A percentile compares a stretch with the other conserved stretches of the same genome.
phyloP scores from a whole-genome alignment of 2,797 vertebrate genomes.

The Mormyrops attenuatus region DNA sequence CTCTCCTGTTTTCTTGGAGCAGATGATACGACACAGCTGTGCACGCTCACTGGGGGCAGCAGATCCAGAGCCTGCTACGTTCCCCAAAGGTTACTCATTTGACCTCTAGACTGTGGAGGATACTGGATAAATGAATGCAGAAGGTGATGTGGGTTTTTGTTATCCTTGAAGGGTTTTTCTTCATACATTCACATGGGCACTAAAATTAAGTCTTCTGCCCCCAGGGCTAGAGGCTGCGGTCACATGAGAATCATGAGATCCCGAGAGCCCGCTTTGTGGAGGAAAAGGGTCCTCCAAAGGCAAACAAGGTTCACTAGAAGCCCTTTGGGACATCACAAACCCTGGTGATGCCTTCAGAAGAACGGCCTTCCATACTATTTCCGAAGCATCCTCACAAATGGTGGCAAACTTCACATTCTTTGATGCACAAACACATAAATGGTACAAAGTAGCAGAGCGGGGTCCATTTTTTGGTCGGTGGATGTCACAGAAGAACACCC shows the following conservation, averaged over 20 bases:
- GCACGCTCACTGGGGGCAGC: not conserved
- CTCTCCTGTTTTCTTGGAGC: not conserved
- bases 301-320: not conserved
- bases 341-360: not conserved
- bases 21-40: not conserved
- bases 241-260: slow-evolving; percentile 25
- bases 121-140: not conserved
- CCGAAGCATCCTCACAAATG: not conserved
- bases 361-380: not conserved
- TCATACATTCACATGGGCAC: not conserved
- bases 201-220: not conserved
- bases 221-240: not conserved
- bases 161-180: not conserved
- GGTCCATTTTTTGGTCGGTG: not conserved
- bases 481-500: not conserved
- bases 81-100: not conserved
- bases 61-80: no score
- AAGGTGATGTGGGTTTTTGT: not conserved
- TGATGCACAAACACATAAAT: not conserved
- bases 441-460: not conserved
- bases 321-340: not conserved
- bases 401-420: not conserved
- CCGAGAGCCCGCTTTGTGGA: not conserved
- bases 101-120: not conserved
- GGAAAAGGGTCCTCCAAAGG: not conserved